These are phyloP conservation scores for Lepidothrix coronata DNA, from an alignment of 2,113 vertebrate genomes.

Conservation along the genomic window DNA sequence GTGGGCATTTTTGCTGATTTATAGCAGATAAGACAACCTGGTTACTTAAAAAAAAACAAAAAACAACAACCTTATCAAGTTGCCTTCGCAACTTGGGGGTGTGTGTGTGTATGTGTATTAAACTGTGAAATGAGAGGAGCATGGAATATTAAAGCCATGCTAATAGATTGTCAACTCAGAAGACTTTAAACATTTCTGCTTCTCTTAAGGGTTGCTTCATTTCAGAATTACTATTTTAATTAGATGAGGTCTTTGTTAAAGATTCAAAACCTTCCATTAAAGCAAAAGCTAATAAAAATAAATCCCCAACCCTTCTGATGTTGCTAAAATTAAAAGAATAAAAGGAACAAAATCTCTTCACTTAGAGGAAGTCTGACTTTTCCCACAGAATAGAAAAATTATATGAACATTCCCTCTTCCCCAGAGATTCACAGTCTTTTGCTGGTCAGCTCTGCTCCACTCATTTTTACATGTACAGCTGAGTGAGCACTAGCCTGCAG, in stretches of 20 bases:
- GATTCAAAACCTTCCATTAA: neutral
- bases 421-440: neutral
- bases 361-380: neutral
- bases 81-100: neutral
- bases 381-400: neutral
- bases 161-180: neutral
- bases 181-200: neutral
- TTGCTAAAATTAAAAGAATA: constrained; percentile 3
- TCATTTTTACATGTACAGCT: neutral
- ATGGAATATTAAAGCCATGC: neutral
- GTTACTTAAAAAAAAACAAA: neutral
- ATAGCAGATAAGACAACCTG: neutral
- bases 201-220: neutral
- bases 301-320: neutral
- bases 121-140: neutral
- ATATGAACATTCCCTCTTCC: neutral
- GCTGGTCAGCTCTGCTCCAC: neutral
- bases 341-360: neutral
- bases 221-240: constrained; percentile 44
- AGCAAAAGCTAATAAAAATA: neutral
- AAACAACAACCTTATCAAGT: neutral
- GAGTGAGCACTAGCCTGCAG: neutral
- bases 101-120: neutral
- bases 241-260: neutral
- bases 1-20: neutral